phyloP scores from a whole-genome alignment of 2,888 invertebrate genomes.

The Orgyia antiqua region DNA sequence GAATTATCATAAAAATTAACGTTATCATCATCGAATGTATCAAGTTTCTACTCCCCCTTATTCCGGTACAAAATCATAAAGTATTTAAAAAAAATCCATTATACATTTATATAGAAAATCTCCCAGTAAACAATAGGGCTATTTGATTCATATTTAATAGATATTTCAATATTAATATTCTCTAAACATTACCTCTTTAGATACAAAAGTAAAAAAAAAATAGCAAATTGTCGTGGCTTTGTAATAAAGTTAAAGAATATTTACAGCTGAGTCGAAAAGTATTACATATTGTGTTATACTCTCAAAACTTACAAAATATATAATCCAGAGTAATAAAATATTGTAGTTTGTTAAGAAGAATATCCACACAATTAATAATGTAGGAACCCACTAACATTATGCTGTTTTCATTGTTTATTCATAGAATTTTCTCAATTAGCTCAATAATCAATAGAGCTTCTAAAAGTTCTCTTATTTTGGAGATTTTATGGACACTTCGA shows the following conservation, averaged over 20 bases:
- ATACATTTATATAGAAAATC: slow-evolving; percentile 52
- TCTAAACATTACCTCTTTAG: slow-evolving; percentile 61
- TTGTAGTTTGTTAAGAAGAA: slow-evolving; percentile 16
- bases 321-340: slow-evolving; percentile 20
- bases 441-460: slow-evolving; percentile 23
- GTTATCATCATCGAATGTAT: slow-evolving; percentile 35
- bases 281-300: slow-evolving; percentile 29
- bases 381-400: slow-evolving; percentile 7
- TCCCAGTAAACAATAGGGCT: slow-evolving; percentile 52
- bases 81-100: slow-evolving; percentile 42
- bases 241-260: slow-evolving; percentile 39
- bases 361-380: slow-evolving; percentile 12
- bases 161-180: slow-evolving; percentile 53
- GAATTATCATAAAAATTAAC: slow-evolving; percentile 49
- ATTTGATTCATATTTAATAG: slow-evolving; percentile 57
- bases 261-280: slow-evolving; percentile 38
- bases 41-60: slow-evolving; percentile 41
- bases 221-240: slow-evolving; percentile 60
- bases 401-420: slow-evolving; percentile 16
- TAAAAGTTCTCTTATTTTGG: slow-evolving; percentile 18
- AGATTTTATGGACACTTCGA: slow-evolving; percentile 38
- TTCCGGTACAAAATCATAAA: slow-evolving; percentile 63
- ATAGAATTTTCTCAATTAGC: slow-evolving; percentile 18
- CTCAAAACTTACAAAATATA: slow-evolving; percentile 14
- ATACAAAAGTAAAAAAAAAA: slow-evolving; percentile 52